phyloP scores from a whole-genome alignment of 2,888 invertebrate genomes.

The Coelinius sp. region DNA sequence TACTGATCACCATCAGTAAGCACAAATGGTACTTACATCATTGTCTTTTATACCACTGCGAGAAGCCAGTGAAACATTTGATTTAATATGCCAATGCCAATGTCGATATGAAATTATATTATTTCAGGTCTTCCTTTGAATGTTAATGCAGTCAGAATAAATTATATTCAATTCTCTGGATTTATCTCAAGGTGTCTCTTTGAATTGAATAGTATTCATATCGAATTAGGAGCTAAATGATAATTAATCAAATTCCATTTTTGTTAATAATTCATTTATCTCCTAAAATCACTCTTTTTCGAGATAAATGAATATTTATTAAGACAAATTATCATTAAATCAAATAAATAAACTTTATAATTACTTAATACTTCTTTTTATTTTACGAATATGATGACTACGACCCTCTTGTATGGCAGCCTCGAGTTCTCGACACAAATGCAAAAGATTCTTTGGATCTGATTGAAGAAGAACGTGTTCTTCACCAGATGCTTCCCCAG shows the following conservation, averaged over 20 bases:
- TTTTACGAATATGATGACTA: slow-evolving; percentile 74
- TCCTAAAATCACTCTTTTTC: too few species aligned
- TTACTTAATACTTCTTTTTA: slow-evolving; percentile 72
- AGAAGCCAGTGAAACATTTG: slow-evolving; percentile 51
- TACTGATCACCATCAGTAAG: slow-evolving; percentile 43
- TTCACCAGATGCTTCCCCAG: slow-evolving; percentile 53
- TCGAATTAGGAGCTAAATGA: background rate
- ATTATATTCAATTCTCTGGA: background rate
- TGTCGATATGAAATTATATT: slow-evolving; percentile 18
- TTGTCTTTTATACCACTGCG: slow-evolving; percentile 49
- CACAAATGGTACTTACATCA: slow-evolving; percentile 29
- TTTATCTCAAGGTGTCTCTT: slow-evolving; percentile 9
- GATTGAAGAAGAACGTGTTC: slow-evolving; percentile 71
- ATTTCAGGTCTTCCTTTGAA: slow-evolving; percentile 21
- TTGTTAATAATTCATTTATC: too few species aligned
- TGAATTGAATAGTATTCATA: background rate
- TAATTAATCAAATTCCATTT: slow-evolving; percentile 14
- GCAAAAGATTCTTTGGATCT: slow-evolving; percentile 74
- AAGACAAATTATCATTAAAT: slow-evolving; percentile 28
- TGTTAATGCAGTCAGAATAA: slow-evolving; percentile 6
- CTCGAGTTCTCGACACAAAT: slow-evolving; percentile 73
- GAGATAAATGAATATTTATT: too few species aligned
- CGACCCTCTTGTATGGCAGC: slow-evolving; percentile 75
- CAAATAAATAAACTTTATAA: too few species aligned
- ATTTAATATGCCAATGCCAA: slow-evolving; percentile 61